These are phyloP conservation scores for Xanthostigma xanthostigma DNA, from an alignment of 2,888 invertebrate species.

Conservation along the genomic window DNA sequence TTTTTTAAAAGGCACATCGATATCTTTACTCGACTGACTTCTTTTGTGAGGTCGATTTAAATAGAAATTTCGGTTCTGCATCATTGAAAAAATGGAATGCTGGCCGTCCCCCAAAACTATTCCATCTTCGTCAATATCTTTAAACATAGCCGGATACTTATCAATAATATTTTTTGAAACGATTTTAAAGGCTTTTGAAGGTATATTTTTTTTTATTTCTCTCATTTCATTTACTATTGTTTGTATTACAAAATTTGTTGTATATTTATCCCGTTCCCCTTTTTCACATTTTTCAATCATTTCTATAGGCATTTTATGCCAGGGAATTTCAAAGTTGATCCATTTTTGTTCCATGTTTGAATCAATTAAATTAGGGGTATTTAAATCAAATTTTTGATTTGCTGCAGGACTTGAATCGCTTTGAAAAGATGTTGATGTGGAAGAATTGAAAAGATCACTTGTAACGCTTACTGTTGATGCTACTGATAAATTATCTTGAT, in stretches of 20 bases:
- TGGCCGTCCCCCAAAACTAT: slow-evolving; percentile 13
- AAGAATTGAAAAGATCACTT: too few species aligned
- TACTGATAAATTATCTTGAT: too few species aligned
- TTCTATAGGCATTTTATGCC: slow-evolving; percentile 8
- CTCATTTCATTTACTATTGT: slow-evolving; percentile 12
- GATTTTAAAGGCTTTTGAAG: slow-evolving; percentile 12
- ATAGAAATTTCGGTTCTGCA: slow-evolving; percentile 14
- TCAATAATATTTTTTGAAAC: slow-evolving; percentile 12
- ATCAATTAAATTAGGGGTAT: too few species aligned
- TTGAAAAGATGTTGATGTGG: too few species aligned
- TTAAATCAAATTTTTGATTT: too few species aligned
- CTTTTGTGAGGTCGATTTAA: slow-evolving; percentile 14
- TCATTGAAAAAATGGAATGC: slow-evolving; percentile 11
- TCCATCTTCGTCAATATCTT: slow-evolving; percentile 15
- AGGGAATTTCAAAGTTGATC: slow-evolving; percentile 10
- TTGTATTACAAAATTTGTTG: slow-evolving; percentile 9
- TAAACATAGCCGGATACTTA: slow-evolving; percentile 13
- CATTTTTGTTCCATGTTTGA: slow-evolving; percentile 7
- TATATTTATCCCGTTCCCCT: slow-evolving; percentile 7
- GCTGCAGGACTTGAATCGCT: too few species aligned
- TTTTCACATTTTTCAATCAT: slow-evolving; percentile 8
- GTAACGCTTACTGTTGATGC: too few species aligned
- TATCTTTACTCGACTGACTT: too few species aligned
- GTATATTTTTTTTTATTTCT: slow-evolving; percentile 11
- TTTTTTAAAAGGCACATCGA: too few species aligned